A percentile compares a stretch with the other conserved stretches of the same genome.
phyloP scores from a whole-genome alignment of 2,797 vertebrate genomes.

The Poecilia picta region DNA sequence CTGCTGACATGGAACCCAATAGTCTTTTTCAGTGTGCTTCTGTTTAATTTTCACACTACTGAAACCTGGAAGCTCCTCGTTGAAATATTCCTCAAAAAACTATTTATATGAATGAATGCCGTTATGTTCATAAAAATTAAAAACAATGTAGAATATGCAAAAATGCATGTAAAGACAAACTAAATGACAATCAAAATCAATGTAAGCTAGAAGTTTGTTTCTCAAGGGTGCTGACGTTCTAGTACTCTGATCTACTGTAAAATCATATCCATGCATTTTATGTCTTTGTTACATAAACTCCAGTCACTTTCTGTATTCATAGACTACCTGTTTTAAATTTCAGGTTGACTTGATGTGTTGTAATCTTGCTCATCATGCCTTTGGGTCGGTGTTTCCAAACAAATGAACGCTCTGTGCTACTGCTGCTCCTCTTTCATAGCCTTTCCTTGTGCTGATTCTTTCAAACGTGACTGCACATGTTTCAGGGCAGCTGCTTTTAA shows the following conservation, averaged over 20 bases:
- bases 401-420: background rate
- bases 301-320: background rate
- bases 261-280: background rate
- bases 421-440: background rate
- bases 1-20: background rate
- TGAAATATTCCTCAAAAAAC: background rate
- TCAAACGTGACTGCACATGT: constrained; percentile 1
- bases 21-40: background rate
- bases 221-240: background rate
- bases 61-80: background rate
- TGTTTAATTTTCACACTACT: background rate
- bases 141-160: background rate
- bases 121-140: background rate
- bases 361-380: background rate
- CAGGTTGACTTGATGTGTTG: background rate
- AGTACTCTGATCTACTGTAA: background rate
- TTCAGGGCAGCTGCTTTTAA: background rate
- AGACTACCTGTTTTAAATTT: background rate
- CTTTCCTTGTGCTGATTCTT: background rate
- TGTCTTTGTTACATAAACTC: background rate
- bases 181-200: background rate
- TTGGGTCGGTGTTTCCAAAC: background rate
- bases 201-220: background rate
- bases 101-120: background rate
- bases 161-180: background rate